These are phyloP conservation scores for Nothobranchius furzeri DNA, from an alignment of 2,113 vertebrate species.

Conservation along the genomic window DNA sequence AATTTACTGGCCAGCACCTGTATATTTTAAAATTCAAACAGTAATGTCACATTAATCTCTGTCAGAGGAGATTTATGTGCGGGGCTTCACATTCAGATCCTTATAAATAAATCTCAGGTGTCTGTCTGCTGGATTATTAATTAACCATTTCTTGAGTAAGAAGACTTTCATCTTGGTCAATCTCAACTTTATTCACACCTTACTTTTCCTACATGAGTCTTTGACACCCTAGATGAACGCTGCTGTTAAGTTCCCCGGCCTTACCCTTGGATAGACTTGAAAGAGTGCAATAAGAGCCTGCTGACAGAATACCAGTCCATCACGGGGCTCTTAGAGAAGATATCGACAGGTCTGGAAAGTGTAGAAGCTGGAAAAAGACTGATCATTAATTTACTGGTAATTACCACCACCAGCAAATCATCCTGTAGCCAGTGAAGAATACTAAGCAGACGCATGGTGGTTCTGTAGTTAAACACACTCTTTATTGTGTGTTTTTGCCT, in stretches of 20 bases:
- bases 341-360: background rate
- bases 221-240: background rate
- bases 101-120: too few relatives aligned
- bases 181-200: background rate
- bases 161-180: background rate
- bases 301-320: background rate
- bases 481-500: background rate
- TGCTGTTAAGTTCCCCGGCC: background rate
- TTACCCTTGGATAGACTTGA: background rate
- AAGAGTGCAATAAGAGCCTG: background rate
- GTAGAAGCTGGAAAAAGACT: background rate
- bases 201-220: background rate
- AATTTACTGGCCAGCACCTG: too few relatives aligned
- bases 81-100: too few relatives aligned
- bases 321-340: background rate
- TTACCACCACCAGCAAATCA: background rate
- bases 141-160: too few relatives aligned
- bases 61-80: too few relatives aligned
- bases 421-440: background rate
- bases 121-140: too few relatives aligned
- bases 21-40: too few relatives aligned
- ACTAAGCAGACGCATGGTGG: background rate
- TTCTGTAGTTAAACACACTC: background rate
- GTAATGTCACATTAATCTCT: too few relatives aligned
- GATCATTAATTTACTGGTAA: background rate